These are phyloP conservation scores for Suillia variegata DNA, from an alignment of 2,888 invertebrate species.

Conservation along the genomic window DNA sequence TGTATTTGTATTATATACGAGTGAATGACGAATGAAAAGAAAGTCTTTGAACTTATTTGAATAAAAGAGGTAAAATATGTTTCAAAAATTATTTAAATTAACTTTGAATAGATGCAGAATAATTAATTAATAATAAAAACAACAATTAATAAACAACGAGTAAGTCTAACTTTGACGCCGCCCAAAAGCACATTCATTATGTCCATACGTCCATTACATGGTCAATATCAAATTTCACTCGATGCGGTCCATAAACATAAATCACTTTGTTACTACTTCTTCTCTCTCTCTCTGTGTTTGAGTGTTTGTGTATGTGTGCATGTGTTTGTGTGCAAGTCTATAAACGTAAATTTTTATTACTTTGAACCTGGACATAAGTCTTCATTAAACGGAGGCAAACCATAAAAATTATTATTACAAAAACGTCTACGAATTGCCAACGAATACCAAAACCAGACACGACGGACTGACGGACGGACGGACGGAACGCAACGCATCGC, in stretches of 20 bases:
- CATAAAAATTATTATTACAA: constrained; percentile 19
- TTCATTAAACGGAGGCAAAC: constrained; percentile 16
- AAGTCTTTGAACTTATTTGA: too few species aligned
- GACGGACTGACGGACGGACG: neutral
- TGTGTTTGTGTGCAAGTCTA: too few species aligned
- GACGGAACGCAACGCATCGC: too few species aligned
- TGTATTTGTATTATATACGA: neutral
- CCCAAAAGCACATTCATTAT: too few species aligned
- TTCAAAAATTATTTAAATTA: too few species aligned
- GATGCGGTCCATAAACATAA: constrained; percentile 26
- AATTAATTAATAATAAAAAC: too few species aligned
- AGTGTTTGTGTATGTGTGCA: neutral
- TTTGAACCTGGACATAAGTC: constrained; percentile 23
- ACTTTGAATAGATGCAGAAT: too few species aligned
- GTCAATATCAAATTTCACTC: constrained; percentile 12
- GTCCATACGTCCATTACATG: neutral
- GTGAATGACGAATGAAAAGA: too few species aligned
- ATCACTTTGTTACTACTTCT: constrained; percentile 28
- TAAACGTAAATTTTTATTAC: constrained; percentile 27
- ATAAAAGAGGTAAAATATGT: neutral
- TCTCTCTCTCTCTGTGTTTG: too few species aligned
- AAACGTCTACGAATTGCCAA: too few species aligned
- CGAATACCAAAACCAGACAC: neutral
- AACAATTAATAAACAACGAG: too few species aligned
- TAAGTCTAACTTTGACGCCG: too few species aligned